Conservation (phyloP, 2,888 invertebrate genomes). For the Rhabditophanes sp. region DNA sequence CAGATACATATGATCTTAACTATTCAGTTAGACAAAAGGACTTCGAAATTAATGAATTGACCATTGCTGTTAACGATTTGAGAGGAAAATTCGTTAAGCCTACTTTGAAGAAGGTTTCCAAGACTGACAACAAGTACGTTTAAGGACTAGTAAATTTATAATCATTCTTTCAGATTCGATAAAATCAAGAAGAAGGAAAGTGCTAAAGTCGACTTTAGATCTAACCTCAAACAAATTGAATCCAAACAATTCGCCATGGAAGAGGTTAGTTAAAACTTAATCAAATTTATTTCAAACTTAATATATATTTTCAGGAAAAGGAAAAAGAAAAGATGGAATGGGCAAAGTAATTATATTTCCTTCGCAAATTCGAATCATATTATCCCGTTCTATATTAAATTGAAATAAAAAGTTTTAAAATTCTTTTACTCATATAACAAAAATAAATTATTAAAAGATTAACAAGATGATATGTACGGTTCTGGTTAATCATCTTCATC, state of each 20-base stretch:
- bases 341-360: too few relatives aligned
- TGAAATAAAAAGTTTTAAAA: too few relatives aligned
- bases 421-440: too few relatives aligned
- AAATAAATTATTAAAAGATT: too few relatives aligned
- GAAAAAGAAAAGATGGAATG: too few relatives aligned
- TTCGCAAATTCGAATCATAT: too few relatives aligned
- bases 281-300: too few relatives aligned
- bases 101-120: conserved; percentile 86
- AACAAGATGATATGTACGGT: too few relatives aligned
- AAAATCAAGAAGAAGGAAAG: conserved; percentile 40
- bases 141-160: not conserved
- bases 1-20: conserved; percentile 85
- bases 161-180: conserved; percentile 22
- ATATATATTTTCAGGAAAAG: too few relatives aligned
- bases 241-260: conserved; percentile 34
- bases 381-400: too few relatives aligned
- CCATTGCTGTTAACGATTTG: conserved; percentile 98
- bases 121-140: conserved; percentile 75
- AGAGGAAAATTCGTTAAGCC: conserved; percentile 74
- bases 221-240: conserved; percentile 38
- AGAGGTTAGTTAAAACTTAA: too few relatives aligned
- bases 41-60: conserved; percentile 94
- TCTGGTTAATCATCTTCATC: too few relatives aligned
- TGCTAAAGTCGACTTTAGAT: conserved; percentile 36
- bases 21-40: conserved; percentile 82